Evolutionary conservation across 2,797 vertebrate species (phyloP).

Genomic region (Acomys russatus): DNA sequence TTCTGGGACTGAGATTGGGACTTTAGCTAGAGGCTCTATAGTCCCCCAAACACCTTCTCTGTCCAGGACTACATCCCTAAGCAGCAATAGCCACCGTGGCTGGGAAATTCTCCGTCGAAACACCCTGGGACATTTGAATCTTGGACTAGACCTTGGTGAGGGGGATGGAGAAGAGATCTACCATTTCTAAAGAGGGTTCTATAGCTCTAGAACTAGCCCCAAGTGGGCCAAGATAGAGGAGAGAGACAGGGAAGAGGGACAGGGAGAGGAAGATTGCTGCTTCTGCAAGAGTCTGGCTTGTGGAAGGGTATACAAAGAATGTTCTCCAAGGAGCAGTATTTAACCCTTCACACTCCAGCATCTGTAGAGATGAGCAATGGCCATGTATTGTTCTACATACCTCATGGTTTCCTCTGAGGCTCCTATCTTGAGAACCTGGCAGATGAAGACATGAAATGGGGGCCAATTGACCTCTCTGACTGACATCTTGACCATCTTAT

Average conservation of each 20-base stretch:
- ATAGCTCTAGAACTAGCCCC: background rate
- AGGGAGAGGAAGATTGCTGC: background rate
- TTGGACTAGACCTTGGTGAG: conserved; percentile 80
- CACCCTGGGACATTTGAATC: conserved; percentile 84
- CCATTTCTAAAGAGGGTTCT: conserved; percentile 82
- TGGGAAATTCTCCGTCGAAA: conserved; percentile 89
- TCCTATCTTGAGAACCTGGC: background rate
- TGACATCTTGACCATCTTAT: background rate
- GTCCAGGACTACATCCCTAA: conserved; percentile 86
- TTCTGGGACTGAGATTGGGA: conserved; percentile 59
- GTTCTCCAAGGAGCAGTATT: background rate
- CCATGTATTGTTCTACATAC: background rate
- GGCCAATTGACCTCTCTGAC: background rate
- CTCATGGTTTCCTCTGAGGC: background rate
- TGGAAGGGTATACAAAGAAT: background rate
- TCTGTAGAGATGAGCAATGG: background rate
- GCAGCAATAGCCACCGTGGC: conserved; percentile 81
- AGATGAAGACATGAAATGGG: background rate
- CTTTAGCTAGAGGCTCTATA: conserved; percentile 52
- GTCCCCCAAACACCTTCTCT: conserved; percentile 70
- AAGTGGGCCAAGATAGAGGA: background rate
- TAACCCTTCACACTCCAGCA: background rate
- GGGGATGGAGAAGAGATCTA: conserved; percentile 85
- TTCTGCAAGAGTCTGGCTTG: background rate
- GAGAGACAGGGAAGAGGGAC: background rate